Evolutionary conservation across 1,140 invertebrate species (phyloP).

Genomic region (Brachystomella parvula): DNA sequence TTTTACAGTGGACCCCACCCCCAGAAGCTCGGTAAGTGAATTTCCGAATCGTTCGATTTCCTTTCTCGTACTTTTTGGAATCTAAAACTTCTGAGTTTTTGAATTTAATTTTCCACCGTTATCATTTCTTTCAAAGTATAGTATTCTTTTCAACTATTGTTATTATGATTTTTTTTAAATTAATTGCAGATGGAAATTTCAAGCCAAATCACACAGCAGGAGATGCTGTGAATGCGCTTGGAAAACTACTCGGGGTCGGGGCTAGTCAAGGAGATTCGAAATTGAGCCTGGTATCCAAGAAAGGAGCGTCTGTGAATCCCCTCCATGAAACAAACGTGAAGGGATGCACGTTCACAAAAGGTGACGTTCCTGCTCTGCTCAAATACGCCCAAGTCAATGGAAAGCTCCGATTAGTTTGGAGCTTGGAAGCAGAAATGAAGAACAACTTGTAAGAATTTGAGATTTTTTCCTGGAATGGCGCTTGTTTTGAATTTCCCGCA

Average conservation of each 20-base stretch:
- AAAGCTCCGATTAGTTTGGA: neutral
- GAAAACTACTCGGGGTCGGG: neutral
- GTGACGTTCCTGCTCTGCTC: neutral
- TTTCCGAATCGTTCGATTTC: neutral
- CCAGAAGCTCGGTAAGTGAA: neutral
- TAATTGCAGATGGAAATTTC: neutral
- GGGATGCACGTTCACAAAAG: neutral
- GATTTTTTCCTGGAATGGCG: neutral
- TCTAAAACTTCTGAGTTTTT: neutral
- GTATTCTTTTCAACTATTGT: neutral
- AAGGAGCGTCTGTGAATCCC: neutral
- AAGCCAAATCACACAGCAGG: neutral
- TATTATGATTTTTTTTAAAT: neutral
- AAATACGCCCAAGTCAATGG: slow-evolving; percentile 1
- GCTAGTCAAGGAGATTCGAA: neutral
- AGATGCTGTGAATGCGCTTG: neutral
- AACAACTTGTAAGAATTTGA: neutral
- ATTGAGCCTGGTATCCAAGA: neutral
- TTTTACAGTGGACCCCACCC: neutral
- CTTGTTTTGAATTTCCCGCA: too few species aligned
- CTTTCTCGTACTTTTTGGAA: neutral
- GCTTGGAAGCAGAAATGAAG: neutral
- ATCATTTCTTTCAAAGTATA: neutral
- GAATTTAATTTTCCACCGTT: neutral
- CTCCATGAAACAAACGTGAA: neutral